A percentile compares a stretch with the other conserved stretches of the same genome.
Evolutionary conservation across 2,888 invertebrate species (phyloP).

Genomic region (Eristalis tenax): DNA sequence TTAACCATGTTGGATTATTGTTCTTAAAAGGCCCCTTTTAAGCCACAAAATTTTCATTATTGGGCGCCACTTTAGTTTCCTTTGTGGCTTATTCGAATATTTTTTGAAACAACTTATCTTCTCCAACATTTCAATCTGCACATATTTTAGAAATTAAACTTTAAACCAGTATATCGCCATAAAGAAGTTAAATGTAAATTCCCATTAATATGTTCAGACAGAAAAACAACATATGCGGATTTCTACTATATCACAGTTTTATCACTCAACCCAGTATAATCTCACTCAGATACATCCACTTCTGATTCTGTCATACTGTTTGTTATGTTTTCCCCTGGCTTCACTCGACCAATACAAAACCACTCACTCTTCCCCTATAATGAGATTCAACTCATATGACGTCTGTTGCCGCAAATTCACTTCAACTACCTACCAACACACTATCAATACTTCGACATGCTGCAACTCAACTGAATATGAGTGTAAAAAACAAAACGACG

Average conservation of each 20-base stretch:
- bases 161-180: no score
- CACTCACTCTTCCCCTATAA: constrained; percentile 32
- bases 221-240: no score
- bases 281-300: not conserved
- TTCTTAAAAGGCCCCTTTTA: no score
- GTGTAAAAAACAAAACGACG: constrained; percentile 32
- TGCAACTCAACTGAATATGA: constrained; percentile 35
- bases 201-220: no score
- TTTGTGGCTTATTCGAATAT: no score
- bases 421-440: constrained; percentile 51
- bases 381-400: constrained; percentile 43
- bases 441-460: constrained; percentile 4
- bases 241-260: not conserved
- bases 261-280: not conserved
- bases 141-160: no score
- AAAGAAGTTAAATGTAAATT: no score
- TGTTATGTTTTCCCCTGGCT: not conserved
- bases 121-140: no score
- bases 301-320: not conserved
- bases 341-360: not conserved
- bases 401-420: constrained; percentile 39
- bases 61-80: no score
- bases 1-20: no score
- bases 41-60: no score
- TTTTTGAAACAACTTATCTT: no score